These are phyloP conservation scores for Aphyosemion australe DNA, from an alignment of 2,113 vertebrate species.

Conservation along the genomic window DNA sequence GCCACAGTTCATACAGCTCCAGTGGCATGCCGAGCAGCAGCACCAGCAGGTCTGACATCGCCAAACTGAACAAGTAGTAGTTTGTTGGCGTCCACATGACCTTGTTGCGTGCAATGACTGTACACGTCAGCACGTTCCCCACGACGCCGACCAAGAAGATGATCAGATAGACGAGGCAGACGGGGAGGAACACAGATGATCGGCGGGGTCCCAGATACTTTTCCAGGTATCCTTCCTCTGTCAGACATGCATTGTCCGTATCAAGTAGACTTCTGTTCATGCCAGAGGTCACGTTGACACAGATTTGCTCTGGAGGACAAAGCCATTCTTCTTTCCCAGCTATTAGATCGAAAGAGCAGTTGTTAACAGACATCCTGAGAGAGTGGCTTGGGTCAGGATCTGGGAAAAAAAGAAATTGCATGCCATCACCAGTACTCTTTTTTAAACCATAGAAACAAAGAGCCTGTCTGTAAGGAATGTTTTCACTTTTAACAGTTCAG, in stretches of 20 bases:
- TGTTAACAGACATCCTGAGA: conserved; percentile 55
- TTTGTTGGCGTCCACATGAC: conserved; percentile 94
- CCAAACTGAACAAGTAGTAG: conserved; percentile 94
- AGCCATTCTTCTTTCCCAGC: conserved; percentile 14
- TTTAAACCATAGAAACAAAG: no score
- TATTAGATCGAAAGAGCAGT: conserved; percentile 70
- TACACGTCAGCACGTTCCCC: conserved; percentile 90
- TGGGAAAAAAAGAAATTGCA: background rate
- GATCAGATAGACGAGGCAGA: conserved; percentile 87
- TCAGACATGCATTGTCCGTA: conserved; percentile 80
- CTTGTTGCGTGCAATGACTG: conserved; percentile 86
- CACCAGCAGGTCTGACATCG: conserved; percentile 90
- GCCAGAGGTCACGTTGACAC: conserved; percentile 70
- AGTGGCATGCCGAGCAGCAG: conserved; percentile 91
- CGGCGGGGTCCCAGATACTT: conserved; percentile 85
- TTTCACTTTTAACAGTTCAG: no score
- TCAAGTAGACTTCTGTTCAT: conserved; percentile 41
- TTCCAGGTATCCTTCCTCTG: conserved; percentile 79
- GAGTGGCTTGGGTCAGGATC: background rate
- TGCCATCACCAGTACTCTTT: background rate
- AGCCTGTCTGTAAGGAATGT: no score
- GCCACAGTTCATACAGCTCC: conserved; percentile 93
- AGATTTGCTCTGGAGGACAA: conserved; percentile 35
- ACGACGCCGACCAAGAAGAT: conserved; percentile 87
- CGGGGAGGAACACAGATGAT: conserved; percentile 82